Evolutionary conservation across 1,140 invertebrate species (phyloP).

Genomic region (Lethrus apterus): DNA sequence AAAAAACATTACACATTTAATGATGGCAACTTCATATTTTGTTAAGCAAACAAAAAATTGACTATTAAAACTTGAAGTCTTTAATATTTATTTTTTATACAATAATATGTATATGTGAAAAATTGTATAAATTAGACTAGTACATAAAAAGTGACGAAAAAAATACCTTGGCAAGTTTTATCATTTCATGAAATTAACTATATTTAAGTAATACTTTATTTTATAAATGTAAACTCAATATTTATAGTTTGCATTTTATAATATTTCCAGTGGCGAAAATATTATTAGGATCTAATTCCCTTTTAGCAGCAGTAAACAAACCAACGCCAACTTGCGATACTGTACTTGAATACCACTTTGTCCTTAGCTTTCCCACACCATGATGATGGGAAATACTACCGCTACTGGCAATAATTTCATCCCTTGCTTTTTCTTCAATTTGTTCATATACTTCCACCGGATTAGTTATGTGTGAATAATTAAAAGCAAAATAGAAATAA

Average conservation of each 20-base stretch:
- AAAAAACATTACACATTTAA: slow-evolving; percentile 7
- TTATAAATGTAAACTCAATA: neutral
- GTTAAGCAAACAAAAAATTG: neutral
- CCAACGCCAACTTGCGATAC: slow-evolving; percentile 70
- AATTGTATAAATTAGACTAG: neutral
- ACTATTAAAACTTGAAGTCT: neutral
- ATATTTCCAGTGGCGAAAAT: slow-evolving; percentile 88
- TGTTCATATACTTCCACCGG: slow-evolving; percentile 78
- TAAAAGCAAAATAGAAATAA: slow-evolving; percentile 97
- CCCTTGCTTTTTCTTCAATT: slow-evolving; percentile 74
- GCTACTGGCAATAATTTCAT: slow-evolving; percentile 86
- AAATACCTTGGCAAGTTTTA: no score
- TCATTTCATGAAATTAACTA: no score
- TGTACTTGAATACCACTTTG: slow-evolving; percentile 70
- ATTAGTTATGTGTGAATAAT: slow-evolving; percentile 61
- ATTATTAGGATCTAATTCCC: slow-evolving; percentile 85
- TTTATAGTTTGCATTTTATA: slow-evolving; percentile 31
- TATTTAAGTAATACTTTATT: neutral
- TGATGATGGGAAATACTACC: slow-evolving; percentile 96
- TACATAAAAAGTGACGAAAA: neutral
- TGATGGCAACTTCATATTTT: neutral
- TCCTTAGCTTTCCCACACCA: slow-evolving; percentile 88
- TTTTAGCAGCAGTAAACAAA: slow-evolving; percentile 74
- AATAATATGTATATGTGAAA: neutral
- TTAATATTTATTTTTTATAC: neutral